These are phyloP conservation scores for Amazona vittata DNA, from an alignment of 2,113 vertebrate genomes.

Conservation along the genomic window DNA sequence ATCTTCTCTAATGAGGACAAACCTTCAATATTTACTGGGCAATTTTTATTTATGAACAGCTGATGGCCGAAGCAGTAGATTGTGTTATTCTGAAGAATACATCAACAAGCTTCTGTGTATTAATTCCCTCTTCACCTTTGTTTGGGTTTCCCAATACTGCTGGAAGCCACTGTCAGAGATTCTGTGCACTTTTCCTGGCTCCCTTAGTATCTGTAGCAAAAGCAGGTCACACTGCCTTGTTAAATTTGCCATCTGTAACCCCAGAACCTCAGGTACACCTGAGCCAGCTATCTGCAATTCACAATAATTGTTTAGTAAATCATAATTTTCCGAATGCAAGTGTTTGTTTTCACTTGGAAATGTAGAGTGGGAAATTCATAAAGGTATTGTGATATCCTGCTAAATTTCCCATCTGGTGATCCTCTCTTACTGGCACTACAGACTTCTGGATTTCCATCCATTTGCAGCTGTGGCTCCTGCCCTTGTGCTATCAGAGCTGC, in stretches of 20 bases:
- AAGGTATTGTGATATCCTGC: constrained; percentile 16
- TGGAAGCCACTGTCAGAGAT: not conserved
- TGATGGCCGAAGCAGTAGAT: not conserved
- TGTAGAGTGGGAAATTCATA: constrained; percentile 6
- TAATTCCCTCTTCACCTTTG: not conserved
- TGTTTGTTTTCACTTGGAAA: constrained; percentile 6
- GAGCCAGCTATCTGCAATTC: constrained; percentile 20
- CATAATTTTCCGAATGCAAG: constrained; percentile 25
- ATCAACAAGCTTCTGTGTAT: not conserved
- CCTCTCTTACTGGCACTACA: not conserved
- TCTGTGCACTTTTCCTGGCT: not conserved
- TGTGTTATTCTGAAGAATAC: not conserved
- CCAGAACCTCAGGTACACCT: constrained; percentile 7
- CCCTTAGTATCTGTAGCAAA: not conserved
- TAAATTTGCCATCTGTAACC: constrained; percentile 35
- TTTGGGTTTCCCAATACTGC: not conserved
- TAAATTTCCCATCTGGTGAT: constrained; percentile 46
- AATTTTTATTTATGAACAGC: not conserved
- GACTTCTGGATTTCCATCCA: not conserved
- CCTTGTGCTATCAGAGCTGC: not conserved
- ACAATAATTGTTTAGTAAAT: constrained; percentile 18
- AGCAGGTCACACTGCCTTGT: not conserved
- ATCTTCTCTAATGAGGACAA: not conserved
- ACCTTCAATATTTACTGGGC: not conserved
- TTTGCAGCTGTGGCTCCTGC: constrained; percentile 21